Conservation (phyloP, 2,797 vertebrate species). For the Acipenser oxyrinchus region DNA sequence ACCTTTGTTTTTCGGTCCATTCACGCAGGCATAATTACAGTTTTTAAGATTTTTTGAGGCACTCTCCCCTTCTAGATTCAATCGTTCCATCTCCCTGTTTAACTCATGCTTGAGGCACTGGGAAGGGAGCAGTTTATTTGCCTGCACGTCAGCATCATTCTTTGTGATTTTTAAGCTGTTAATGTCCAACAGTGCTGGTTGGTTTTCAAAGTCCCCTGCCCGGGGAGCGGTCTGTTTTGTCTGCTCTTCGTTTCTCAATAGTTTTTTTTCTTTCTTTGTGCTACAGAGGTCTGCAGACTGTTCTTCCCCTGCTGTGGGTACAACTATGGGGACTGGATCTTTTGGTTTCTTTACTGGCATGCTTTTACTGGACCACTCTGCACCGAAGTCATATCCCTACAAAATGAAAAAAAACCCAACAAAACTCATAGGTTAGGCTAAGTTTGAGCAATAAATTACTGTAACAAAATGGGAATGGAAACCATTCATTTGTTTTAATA, state of each 20-base stretch:
- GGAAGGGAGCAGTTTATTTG: slow-evolving; percentile 33
- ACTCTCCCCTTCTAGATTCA: slow-evolving; percentile 60
- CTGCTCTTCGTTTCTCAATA: slow-evolving; percentile 35
- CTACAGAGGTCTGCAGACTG: slow-evolving; percentile 38
- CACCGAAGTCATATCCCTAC: slow-evolving; percentile 74
- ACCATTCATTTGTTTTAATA: too few relatives aligned
- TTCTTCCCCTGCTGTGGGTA: slow-evolving; percentile 74
- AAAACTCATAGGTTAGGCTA: too few relatives aligned
- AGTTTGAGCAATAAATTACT: too few relatives aligned
- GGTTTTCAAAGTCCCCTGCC: slow-evolving; percentile 43
- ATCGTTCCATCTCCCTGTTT: slow-evolving; percentile 63
- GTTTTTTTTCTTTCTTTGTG: slow-evolving; percentile 31
- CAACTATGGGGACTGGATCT: slow-evolving; percentile 66
- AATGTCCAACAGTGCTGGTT: slow-evolving; percentile 47
- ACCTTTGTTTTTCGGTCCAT: slow-evolving; percentile 43
- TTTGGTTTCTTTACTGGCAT: slow-evolving; percentile 43
- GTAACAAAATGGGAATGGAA: too few relatives aligned
- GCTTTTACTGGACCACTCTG: slow-evolving; percentile 58
- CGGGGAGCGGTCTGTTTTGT: slow-evolving; percentile 25
- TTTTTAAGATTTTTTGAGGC: slow-evolving; percentile 38
- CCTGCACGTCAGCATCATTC: slow-evolving; percentile 46
- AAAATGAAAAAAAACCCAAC: slow-evolving; percentile 7
- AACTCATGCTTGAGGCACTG: slow-evolving; percentile 67
- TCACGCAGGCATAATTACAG: slow-evolving; percentile 19
- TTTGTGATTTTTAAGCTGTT: slow-evolving; percentile 49